Evolutionary conservation across 2,113 vertebrate species (phyloP).

Genomic region (Pardalotus punctatus): DNA sequence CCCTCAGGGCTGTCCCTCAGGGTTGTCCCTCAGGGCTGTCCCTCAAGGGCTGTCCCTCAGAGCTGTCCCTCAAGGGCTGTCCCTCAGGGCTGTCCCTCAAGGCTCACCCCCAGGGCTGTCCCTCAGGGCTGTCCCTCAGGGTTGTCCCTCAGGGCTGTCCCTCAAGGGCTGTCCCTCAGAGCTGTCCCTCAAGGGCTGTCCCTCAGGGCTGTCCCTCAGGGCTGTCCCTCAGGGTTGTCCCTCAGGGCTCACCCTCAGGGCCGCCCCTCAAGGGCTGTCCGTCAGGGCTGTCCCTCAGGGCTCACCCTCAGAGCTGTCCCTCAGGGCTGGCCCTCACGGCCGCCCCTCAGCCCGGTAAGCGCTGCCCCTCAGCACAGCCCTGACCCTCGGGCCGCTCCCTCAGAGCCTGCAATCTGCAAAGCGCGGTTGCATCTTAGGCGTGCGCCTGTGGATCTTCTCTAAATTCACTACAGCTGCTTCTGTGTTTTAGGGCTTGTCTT

Average conservation of each 20-base stretch:
- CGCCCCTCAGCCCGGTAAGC: background rate
- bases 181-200: background rate
- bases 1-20: background rate
- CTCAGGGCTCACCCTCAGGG: background rate
- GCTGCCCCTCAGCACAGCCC: background rate
- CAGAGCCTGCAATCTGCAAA: background rate
- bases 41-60: background rate
- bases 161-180: too few relatives aligned
- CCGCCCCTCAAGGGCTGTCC: accelerated
- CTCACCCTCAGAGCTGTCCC: background rate
- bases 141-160: background rate
- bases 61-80: too few relatives aligned
- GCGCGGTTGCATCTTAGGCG: background rate
- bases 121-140: too few relatives aligned
- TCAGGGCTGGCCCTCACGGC: too few relatives aligned
- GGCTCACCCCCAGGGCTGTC: background rate
- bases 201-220: background rate
- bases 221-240: background rate
- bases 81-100: accelerated
- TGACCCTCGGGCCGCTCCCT: background rate
- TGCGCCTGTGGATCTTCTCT: background rate
- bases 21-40: background rate
- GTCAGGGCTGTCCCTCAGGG: background rate
- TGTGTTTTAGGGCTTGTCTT: background rate
- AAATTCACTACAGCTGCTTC: background rate